These are phyloP conservation scores for Amblyopsis rosae DNA, from an alignment of 2,113 vertebrate species.

Conservation along the genomic window DNA sequence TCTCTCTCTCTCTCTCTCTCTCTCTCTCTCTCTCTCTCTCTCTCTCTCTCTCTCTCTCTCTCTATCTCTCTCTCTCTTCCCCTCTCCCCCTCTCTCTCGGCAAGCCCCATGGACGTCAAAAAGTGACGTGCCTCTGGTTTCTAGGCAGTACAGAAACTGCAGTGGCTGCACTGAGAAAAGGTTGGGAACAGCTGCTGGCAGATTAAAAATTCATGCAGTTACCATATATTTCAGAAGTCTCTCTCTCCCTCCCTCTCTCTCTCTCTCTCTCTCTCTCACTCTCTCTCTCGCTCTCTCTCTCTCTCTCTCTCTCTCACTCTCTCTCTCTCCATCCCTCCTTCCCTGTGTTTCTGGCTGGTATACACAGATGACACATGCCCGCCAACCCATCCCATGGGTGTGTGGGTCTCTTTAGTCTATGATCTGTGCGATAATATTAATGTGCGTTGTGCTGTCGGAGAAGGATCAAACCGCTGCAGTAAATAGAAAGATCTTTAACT, in stretches of 20 bases:
- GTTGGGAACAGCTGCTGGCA: constrained; percentile 64
- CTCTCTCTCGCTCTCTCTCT: constrained; percentile 6
- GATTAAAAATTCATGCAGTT: constrained; percentile 67
- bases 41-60: too few species aligned
- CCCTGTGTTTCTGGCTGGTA: constrained; percentile 35
- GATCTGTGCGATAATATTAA: constrained; percentile 68
- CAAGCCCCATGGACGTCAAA: constrained; percentile 38
- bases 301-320: constrained; percentile 34
- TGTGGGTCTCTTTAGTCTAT: constrained; percentile 52
- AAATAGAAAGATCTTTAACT: constrained; percentile 55
- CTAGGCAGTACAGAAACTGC: constrained; percentile 41
- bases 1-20: too few species aligned
- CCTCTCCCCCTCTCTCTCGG: constrained; percentile 9
- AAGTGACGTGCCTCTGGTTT: constrained; percentile 36
- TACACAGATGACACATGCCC: constrained; percentile 56
- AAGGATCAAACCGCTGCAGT: constrained; percentile 52
- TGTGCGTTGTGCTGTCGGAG: constrained; percentile 51
- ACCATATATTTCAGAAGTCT: constrained; percentile 59
- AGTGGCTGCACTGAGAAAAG: constrained; percentile 51
- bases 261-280: constrained; percentile 8
- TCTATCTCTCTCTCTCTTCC: not conserved
- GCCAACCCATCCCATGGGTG: constrained; percentile 49
- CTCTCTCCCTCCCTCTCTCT: constrained; percentile 27
- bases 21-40: too few species aligned
- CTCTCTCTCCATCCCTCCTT: not conserved